Conservation (phyloP, 2,797 vertebrate genomes). For the Enteromius argenteus region DNA sequence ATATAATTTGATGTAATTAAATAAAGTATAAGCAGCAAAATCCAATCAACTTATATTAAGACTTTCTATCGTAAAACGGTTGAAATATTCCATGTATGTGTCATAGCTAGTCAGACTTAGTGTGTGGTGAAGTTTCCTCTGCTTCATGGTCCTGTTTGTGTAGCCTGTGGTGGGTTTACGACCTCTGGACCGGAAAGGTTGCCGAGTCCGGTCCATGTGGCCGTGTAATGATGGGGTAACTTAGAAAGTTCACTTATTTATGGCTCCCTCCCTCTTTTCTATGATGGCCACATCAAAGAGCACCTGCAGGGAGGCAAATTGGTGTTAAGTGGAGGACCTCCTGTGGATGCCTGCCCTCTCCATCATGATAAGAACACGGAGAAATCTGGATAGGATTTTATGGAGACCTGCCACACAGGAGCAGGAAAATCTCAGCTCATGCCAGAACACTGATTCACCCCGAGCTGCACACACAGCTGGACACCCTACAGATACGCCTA, state of each 20-base stretch:
- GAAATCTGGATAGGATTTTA: slow-evolving; percentile 68
- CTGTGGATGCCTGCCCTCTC: slow-evolving; percentile 62
- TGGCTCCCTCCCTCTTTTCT: slow-evolving; percentile 57
- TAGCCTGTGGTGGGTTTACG: slow-evolving; percentile 62
- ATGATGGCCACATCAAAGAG: slow-evolving; percentile 74
- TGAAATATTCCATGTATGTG: slow-evolving; percentile 13
- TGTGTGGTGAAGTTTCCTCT: slow-evolving; percentile 44
- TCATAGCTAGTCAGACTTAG: slow-evolving; percentile 10
- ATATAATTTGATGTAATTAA: too few relatives aligned
- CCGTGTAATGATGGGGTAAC: slow-evolving; percentile 69
- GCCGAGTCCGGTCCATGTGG: slow-evolving; percentile 64
- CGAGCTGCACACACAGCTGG: slow-evolving; percentile 52
- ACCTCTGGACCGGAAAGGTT: slow-evolving; percentile 66
- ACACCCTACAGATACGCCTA: slow-evolving; percentile 38
- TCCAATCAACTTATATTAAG: background rate
- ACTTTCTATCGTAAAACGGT: background rate
- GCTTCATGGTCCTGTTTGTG: slow-evolving; percentile 55
- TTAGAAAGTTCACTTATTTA: slow-evolving; percentile 70
- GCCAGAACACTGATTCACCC: slow-evolving; percentile 59
- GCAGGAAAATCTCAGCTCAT: slow-evolving; percentile 50
- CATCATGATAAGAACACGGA: slow-evolving; percentile 64
- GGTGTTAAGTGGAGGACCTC: slow-evolving; percentile 65
- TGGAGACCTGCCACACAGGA: slow-evolving; percentile 58
- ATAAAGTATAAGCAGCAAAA: background rate
- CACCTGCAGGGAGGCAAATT: slow-evolving; percentile 70